Evolutionary conservation across 92 coral and sea anemone genomes (phyloP), one percentile per base, ranked within the genome.

Genomic region (Desmophyllum pertusum): DNA sequence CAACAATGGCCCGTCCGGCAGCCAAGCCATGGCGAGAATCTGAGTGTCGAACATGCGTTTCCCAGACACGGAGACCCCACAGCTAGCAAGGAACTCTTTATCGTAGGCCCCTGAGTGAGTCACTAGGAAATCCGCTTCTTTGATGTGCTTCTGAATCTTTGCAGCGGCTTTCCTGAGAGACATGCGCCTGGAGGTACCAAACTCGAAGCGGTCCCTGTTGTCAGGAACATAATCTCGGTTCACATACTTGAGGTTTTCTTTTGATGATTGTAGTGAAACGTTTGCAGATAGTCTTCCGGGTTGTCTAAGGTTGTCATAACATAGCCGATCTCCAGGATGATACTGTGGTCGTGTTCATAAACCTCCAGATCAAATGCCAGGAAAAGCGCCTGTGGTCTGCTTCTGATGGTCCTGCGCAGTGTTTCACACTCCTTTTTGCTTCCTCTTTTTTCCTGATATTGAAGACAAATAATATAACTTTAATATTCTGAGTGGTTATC

Each of bases 41-140:
- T 92, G 95, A 27, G 95, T 92, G 48, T 92, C 95, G 64, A 90
- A 84, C 39, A 84, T 80, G 18, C 25, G 85, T 77, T 90, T 92
- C 73, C 57, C 81, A 50, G 75, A 38, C 17, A 81, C 27, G 23
- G 39, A 52, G 25, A 91, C 83, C 1, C 84, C 85, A 41, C 78
- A 81, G 9, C 57, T 85, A 39, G 66, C 78, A 63, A 92, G 78
- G 65, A 77, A 83, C 73, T 64, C 78, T 21, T 62, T 80, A 67
- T 90, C 95, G 52, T 87, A 73, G 52, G 37, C 64, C 6, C 90
- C 90, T 0, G 94, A 82, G 50, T 93, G 96, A 35, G 86, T 86
- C 45, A 93, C 96, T 70, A 90, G 64, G 35, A 72, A 77, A 50
- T 88, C 86, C 3, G 88, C 81, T 17, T 79, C 85, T 4, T 53